phyloP scores from a whole-genome alignment of 2,888 invertebrate species.

The Stenodera caucasica region DNA sequence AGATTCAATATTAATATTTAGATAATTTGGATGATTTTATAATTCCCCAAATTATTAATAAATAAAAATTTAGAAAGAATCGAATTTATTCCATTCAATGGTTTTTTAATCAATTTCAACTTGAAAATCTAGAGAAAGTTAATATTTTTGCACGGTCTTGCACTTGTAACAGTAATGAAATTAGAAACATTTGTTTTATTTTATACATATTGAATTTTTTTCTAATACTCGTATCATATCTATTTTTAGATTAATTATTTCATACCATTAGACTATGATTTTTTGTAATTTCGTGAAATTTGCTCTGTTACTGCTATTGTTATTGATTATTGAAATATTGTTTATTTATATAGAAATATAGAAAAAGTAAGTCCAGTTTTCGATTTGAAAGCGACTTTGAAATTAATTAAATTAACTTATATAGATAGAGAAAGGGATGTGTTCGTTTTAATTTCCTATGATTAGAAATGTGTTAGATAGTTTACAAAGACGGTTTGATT shows the following conservation, averaged over 20 bases:
- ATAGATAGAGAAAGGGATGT: conserved; percentile 30
- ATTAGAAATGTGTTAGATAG: conserved; percentile 17
- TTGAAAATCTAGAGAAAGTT: not conserved
- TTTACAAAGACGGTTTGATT: conserved; percentile 6
- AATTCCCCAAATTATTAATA: too few relatives aligned
- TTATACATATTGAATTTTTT: not conserved
- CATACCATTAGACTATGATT: too few relatives aligned
- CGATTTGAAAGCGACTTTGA: conserved; percentile 32
- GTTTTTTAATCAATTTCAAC: not conserved
- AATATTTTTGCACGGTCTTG: not conserved
- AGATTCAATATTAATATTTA: too few relatives aligned
- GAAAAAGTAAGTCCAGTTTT: conserved; percentile 16
- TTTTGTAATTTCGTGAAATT: too few relatives aligned
- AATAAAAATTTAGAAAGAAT: too few relatives aligned
- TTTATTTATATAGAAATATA: too few relatives aligned
- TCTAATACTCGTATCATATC: not conserved
- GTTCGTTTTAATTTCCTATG: conserved; percentile 12
- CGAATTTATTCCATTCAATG: not conserved
- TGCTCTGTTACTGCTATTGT: too few relatives aligned
- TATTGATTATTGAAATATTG: too few relatives aligned
- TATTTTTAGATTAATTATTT: conserved; percentile 2
- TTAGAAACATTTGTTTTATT: too few relatives aligned
- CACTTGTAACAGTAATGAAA: not conserved
- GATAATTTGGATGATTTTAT: too few relatives aligned
- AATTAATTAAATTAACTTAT: conserved; percentile 26